These are phyloP conservation scores for Myiothlypis chrysogaster DNA, from an alignment of 2,797 vertebrate species.

Conservation along the genomic window DNA sequence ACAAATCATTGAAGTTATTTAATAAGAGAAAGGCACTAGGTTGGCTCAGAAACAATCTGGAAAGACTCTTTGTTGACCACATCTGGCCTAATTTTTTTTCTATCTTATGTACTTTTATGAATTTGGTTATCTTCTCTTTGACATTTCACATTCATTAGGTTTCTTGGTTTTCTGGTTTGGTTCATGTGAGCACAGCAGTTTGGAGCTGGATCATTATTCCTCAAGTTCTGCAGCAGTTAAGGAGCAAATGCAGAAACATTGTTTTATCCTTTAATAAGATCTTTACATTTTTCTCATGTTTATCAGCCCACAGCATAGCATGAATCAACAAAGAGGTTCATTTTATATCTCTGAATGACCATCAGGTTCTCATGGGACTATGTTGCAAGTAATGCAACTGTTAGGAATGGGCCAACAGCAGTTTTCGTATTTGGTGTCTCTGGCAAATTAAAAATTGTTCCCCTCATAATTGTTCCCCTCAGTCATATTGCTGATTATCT, in stretches of 20 bases:
- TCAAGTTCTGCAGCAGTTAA: neutral
- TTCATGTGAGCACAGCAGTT: neutral
- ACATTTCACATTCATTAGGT: neutral
- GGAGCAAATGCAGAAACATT: neutral
- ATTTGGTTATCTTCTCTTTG: neutral
- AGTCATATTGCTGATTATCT: neutral
- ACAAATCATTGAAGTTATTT: constrained; percentile 16
- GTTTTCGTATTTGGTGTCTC: neutral
- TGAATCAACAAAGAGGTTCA: neutral
- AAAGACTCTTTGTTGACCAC: neutral
- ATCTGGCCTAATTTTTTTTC: neutral
- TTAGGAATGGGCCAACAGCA: neutral
- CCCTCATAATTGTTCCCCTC: neutral
- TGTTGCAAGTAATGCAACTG: neutral
- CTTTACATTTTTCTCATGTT: neutral
- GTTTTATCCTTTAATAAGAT: neutral
- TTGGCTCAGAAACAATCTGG: neutral
- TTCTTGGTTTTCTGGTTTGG: neutral
- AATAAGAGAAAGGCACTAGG: neutral
- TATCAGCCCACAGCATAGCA: neutral
- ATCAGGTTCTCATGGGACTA: neutral
- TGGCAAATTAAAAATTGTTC: neutral
- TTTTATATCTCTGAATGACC: neutral
- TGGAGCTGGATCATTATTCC: neutral
- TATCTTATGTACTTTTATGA: neutral